Evolutionary conservation across 2,797 vertebrate species (phyloP).

Genomic region (Alectoris magna): DNA sequence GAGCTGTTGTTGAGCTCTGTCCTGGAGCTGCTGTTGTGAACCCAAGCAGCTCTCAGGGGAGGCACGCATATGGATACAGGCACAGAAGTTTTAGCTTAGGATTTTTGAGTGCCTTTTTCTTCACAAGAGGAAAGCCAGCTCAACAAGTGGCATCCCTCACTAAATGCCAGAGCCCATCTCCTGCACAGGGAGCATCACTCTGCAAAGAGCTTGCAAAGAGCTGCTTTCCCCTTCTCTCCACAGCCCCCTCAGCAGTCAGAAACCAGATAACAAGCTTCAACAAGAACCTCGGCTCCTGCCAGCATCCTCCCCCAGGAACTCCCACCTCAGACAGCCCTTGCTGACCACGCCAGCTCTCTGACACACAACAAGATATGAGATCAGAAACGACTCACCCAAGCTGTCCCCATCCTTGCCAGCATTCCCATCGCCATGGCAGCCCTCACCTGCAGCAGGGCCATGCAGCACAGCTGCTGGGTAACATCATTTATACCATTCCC

Average conservation of each 20-base stretch:
- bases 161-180: background rate
- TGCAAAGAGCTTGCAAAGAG: background rate
- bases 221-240: background rate
- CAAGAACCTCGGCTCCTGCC: background rate
- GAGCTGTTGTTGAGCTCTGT: rapidly evolving
- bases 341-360: background rate
- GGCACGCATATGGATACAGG: background rate
- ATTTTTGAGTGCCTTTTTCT: background rate
- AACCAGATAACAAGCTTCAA: background rate
- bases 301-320: background rate
- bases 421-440: background rate
- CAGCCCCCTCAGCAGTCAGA: background rate
- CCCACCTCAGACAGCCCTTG: rapidly evolving
- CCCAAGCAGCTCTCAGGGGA: background rate
- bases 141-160: background rate
- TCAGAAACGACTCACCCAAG: rapidly evolving
- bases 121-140: background rate
- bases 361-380: rapidly evolving
- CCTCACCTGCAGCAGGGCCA: rapidly evolving
- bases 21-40: rapidly evolving
- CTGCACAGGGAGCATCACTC: background rate
- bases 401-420: rapidly evolving
- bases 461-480: rapidly evolving
- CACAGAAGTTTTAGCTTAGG: background rate
- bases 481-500: background rate